These are phyloP conservation scores for Leistus spinibarbis DNA, from an alignment of 2,888 invertebrate genomes.

Conservation along the genomic window DNA sequence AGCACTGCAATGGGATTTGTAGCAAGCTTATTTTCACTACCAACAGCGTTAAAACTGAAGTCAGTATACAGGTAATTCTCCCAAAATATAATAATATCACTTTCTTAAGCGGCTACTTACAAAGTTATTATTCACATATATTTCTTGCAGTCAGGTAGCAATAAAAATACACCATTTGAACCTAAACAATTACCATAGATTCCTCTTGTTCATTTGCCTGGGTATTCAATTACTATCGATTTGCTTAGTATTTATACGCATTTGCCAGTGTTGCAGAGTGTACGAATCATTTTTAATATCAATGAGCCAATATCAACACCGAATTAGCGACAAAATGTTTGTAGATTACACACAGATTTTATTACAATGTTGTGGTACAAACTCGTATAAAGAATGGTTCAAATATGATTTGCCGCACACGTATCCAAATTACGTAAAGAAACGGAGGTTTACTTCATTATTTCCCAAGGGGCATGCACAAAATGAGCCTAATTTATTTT, in stretches of 20 bases:
- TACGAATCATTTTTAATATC: conserved; percentile 30
- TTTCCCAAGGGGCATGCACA: too few species aligned
- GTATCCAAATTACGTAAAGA: not conserved
- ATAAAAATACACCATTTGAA: conserved; percentile 3
- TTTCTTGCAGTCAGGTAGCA: not conserved
- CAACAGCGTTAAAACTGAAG: conserved; percentile 19
- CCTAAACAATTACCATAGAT: conserved; percentile 14
- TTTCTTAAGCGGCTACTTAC: too few species aligned
- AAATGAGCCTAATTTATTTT: too few species aligned
- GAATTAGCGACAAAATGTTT: conserved; percentile 43
- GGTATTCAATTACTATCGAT: not conserved
- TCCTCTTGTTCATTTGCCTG: conserved; percentile 5
- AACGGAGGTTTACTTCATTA: not conserved
- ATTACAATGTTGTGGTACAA: conserved; percentile 48
- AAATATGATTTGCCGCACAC: conserved; percentile 42
- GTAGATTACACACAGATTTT: conserved; percentile 48
- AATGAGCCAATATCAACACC: conserved; percentile 42
- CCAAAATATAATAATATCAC: not conserved
- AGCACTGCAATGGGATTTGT: conserved; percentile 4
- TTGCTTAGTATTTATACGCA: not conserved
- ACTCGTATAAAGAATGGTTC: conserved; percentile 47
- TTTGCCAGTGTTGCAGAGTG: not conserved
- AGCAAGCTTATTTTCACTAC: conserved; percentile 15
- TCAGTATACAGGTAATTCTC: conserved; percentile 14
- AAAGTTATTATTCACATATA: not conserved